These are phyloP conservation scores for Zhengitettix transpicula DNA, from an alignment of 2,888 invertebrate genomes.

Conservation along the genomic window DNA sequence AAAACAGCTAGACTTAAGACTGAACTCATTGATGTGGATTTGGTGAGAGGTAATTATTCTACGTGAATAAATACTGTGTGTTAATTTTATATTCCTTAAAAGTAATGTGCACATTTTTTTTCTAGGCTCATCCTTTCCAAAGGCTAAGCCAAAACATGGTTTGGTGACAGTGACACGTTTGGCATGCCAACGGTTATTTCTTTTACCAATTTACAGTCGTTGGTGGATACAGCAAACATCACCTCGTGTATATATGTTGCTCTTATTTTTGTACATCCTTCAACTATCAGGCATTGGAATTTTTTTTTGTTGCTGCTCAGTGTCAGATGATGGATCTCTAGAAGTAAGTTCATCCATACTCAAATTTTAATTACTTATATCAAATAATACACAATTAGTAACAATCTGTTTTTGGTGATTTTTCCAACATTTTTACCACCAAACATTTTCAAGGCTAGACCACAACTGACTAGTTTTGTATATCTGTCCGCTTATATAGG, in stretches of 20 bases:
- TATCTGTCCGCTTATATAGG: no score
- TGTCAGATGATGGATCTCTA: constrained; percentile 13
- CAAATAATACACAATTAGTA: background rate
- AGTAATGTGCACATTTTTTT: background rate
- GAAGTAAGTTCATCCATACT: constrained; percentile 30
- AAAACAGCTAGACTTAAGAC: constrained; percentile 69
- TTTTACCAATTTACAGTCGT: constrained; percentile 67
- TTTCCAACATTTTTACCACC: no score
- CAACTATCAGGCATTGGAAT: constrained; percentile 47
- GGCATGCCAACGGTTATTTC: constrained; percentile 62
- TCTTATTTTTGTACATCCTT: constrained; percentile 60
- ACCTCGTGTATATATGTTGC: constrained; percentile 49
- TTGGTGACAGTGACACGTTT: constrained; percentile 69
- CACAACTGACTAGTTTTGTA: no score
- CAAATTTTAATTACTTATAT: constrained; percentile 2
- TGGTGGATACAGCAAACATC: constrained; percentile 92
- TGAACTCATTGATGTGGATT: constrained; percentile 88
- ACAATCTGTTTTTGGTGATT: constrained; percentile 14
- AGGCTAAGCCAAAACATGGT: constrained; percentile 87
- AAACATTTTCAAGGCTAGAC: no score
- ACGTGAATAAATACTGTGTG: background rate
- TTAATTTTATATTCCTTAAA: background rate
- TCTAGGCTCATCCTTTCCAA: constrained; percentile 84
- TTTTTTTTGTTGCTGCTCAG: constrained; percentile 26
- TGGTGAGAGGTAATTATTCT: constrained; percentile 61